Base-by-base conservation (phyloP, 2,113 vertebrate species). In the Spilogale gracilis region DNA sequence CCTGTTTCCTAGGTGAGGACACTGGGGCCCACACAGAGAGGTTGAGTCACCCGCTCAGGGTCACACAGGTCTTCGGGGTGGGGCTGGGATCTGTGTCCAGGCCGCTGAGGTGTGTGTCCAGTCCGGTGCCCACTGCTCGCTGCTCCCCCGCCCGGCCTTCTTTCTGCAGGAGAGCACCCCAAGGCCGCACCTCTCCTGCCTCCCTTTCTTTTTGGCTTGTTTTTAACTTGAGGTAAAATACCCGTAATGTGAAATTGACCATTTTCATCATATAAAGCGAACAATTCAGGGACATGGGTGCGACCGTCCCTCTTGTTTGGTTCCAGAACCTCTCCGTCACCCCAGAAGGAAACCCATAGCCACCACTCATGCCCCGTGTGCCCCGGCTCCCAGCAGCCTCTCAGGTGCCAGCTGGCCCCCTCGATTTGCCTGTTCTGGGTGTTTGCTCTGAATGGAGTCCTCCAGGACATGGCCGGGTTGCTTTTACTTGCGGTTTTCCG, bases 131-230 rank as follows among this genome's bases (percentile, higher is more conserved):
- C 9, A 0, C 16, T 12, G 12, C 58, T 30, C 38, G 11, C 3
- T 7, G 4, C 21, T 84, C 14, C 74, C 38, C 52, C 3, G 21
- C 30, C 23, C 32, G 0, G 0, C 9, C 43, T 5, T 43, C 32
- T 61, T 63, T 32, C 67, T 76, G 17, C 58, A 45, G 85, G 50
- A 56, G 11, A 56, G 87, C 27, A 13, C 2, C 48, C 18, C 63
- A 73, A 38, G 56, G 27, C n/a, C 0, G 30, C 0, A 0, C 30
- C 63, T n/a, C n/a, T n/a, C n/a, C 20, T 9, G 17, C 54, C 20
- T 14, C 32, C 8, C 2, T 32, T 67, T 45, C 6, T 54, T 32
- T 74, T 25, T 61, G 23, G 23, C 50, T 78, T 16, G 30, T 13
- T 81, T 43, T 73, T 48, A 81, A 52, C 27, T 9, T 12, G 82